Percentiles rank a stretch among this genome's conserved stretches.
phyloP scores from a whole-genome alignment of 2,888 invertebrate genomes.

The Herminia tarsipennalis region DNA sequence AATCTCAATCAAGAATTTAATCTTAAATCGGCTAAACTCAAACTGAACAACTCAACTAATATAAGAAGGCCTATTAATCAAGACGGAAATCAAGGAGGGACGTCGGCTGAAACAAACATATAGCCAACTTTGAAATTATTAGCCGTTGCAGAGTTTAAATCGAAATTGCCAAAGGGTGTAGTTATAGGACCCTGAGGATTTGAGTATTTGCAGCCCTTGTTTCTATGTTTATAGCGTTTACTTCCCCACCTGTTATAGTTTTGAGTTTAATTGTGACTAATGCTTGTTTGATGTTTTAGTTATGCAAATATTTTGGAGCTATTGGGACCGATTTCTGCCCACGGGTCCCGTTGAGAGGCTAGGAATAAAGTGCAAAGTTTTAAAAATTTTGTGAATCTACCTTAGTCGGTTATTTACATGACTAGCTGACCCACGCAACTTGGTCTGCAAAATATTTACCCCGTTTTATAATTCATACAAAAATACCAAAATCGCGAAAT shows the following conservation, averaged over 20 bases:
- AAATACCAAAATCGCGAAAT: no score
- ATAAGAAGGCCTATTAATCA: conserved; percentile 46
- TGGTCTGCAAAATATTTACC: no score
- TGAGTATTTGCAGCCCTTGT: conserved; percentile 61
- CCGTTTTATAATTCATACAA: no score
- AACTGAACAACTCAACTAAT: conserved; percentile 36
- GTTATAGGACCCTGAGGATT: conserved; percentile 62
- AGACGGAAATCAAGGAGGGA: conserved; percentile 38
- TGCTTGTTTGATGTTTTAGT: conserved; percentile 40
- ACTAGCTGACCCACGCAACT: no score
- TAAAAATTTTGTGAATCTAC: no score
- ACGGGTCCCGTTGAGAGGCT: not conserved
- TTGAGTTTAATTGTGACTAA: conserved; percentile 51
- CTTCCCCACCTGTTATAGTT: conserved; percentile 42
- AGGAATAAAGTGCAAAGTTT: no score
- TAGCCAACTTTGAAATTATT: conserved; percentile 65
- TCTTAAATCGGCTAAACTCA: conserved; percentile 8
- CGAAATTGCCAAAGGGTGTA: conserved; percentile 58
- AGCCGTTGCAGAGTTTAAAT: conserved; percentile 59
- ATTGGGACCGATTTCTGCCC: conserved; percentile 1
- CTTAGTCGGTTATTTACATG: no score
- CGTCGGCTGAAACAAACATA: conserved; percentile 50
- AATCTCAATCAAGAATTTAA: conserved; percentile 3
- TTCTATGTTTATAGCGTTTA: conserved; percentile 56
- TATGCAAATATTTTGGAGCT: conserved; percentile 15